Conservation (phyloP, 2,113 vertebrate genomes). For the Willisornis vidua region DNA sequence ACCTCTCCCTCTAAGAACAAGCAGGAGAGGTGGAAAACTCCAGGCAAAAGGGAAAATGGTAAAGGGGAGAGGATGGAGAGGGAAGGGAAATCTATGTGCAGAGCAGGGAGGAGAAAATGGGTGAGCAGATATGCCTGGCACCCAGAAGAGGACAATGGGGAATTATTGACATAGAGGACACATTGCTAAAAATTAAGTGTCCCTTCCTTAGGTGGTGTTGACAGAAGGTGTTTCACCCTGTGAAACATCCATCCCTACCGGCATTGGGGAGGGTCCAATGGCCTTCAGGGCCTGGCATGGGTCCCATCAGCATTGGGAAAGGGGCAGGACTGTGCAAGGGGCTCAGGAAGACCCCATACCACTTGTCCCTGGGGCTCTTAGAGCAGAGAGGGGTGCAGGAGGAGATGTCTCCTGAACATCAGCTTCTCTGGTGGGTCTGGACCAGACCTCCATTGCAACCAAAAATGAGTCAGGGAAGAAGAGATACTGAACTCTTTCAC, state of each 20-base stretch:
- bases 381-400: neutral
- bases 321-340: accelerated
- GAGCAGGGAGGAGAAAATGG: slow-evolving; percentile 5
- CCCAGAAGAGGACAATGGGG: neutral
- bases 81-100: neutral
- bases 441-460: neutral
- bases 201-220: slow-evolving; percentile 56
- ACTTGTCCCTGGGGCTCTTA: neutral
- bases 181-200: slow-evolving; percentile 53
- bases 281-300: neutral
- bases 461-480: neutral
- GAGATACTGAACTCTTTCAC: accelerated
- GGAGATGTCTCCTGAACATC: neutral
- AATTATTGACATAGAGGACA: slow-evolving; percentile 48
- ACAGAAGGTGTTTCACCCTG: neutral
- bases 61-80: neutral
- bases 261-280: accelerated
- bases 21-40: neutral
- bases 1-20: neutral
- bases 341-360: neutral
- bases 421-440: neutral
- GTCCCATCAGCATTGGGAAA: accelerated
- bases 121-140: neutral
- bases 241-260: neutral
- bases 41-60: neutral